Conservation (phyloP, 2,113 vertebrate species). For the Physeter macrocephalus region DNA sequence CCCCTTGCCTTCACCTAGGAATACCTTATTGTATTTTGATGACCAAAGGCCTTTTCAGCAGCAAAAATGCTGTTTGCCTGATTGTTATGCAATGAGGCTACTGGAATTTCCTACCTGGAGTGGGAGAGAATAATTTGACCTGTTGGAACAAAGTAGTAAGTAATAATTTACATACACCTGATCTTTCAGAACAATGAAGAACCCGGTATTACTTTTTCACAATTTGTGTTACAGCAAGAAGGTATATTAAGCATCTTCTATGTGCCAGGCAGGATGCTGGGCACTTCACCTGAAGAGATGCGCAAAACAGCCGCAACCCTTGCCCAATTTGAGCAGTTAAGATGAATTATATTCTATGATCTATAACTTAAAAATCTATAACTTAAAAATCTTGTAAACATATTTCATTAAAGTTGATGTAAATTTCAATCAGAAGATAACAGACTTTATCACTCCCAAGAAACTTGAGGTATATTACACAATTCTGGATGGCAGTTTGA, state of each 20-base stretch:
- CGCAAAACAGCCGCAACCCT: neutral
- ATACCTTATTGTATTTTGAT: neutral
- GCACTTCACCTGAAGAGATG: neutral
- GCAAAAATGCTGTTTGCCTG: neutral
- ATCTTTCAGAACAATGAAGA: neutral
- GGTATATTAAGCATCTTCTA: neutral
- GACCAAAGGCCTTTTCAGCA: neutral
- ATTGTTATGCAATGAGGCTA: neutral
- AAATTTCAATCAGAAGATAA: constrained; percentile 8
- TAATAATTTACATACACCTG: neutral
- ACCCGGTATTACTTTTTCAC: neutral
- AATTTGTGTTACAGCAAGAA: neutral
- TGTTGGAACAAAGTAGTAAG: neutral
- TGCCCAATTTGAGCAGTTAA: neutral
- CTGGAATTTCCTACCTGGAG: neutral
- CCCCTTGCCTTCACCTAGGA: neutral
- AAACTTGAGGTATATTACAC: neutral
- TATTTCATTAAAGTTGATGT: constrained; percentile 10
- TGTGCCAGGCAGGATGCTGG: neutral
- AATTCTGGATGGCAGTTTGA: neutral
- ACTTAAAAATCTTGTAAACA: neutral
- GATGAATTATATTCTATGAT: neutral
- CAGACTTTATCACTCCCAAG: neutral
- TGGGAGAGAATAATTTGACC: neutral
- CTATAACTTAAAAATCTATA: neutral